Evolutionary conservation across 2,888 invertebrate genomes (phyloP), one percentile per base, ranked within the genome.

Genomic region (Sinohyriopsis cumingii): DNA sequence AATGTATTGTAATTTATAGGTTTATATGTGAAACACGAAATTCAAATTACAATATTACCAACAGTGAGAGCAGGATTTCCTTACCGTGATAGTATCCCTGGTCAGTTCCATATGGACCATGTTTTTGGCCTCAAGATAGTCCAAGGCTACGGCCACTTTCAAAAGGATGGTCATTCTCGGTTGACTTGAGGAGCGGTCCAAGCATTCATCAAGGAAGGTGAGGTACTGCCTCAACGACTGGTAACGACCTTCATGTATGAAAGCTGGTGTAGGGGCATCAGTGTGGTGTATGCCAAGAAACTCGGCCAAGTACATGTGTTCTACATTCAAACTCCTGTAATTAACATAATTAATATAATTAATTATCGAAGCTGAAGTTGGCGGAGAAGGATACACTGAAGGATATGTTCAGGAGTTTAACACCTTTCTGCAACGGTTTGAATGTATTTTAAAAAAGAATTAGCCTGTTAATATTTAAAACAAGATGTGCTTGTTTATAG

Each of bases 71-170:
- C 12, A 45, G 45, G 12, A 45, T 45, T 45, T n/a, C 60, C 79
- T 76, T 75, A 88, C 87, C 81, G 85, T 86, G 45, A 87, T 71
- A 6, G 86, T 86, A 64, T 87, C 83, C 25, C 83, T 81, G 15
- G 84, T 83, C 1, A 88, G 78, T 68, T 88, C 88, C 82, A 87
- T 84, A 69, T 87, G 88, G 0, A 87, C 86, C 24, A 87, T 75
- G 1, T 80, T 80, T 60, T 84, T 80, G 5, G 71, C 76, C 65
- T 87, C 86, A n/a, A 86, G 80, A 64, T 81, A 86, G 22, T 84
- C 81, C 45, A 87, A 53, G 2, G 81, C 86, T 18, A 62, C 57
- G 0, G 77, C 67, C 4, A 79, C 73, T 19, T 76, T 75, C 33
- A 77, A 64, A n/a, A 85, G 53, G 0, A 78, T 69, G 53, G 69